Percentiles rank a stretch among this genome's conserved stretches.
Evolutionary conservation across 1,140 invertebrate genomes (phyloP).

Genomic region (Euwallacea similis): DNA sequence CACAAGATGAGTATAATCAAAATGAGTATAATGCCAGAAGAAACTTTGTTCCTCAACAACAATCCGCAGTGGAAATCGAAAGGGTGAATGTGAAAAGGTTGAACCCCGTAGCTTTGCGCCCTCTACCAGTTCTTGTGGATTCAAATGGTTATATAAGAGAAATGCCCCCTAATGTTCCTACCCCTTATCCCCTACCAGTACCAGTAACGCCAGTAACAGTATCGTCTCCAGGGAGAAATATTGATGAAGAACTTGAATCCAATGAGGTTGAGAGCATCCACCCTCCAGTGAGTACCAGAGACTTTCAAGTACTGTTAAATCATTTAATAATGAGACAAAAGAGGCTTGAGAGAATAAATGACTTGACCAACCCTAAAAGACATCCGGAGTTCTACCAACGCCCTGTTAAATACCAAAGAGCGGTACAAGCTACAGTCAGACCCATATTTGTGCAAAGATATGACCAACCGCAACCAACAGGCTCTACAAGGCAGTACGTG

Average conservation of each 20-base stretch:
- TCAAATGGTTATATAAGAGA: constrained; percentile 49
- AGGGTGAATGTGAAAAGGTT: constrained; percentile 47
- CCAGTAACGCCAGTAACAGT: constrained; percentile 8
- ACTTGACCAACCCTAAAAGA: constrained; percentile 38
- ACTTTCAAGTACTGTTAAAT: constrained; percentile 61
- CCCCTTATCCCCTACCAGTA: constrained; percentile 48
- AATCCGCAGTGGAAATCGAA: constrained; percentile 36
- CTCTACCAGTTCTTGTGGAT: constrained; percentile 51
- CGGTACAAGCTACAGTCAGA: not conserved
- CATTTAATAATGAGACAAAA: constrained; percentile 60
- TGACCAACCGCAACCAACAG: constrained; percentile 15
- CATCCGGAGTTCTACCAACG: constrained; percentile 35
- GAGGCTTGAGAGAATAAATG: constrained; percentile 56
- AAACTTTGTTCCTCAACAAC: constrained; percentile 39
- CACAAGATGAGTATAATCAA: constrained; percentile 39
- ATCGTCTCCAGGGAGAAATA: not conserved
- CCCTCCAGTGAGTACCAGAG: constrained; percentile 61
- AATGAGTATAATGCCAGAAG: constrained; percentile 37
- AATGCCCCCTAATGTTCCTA: constrained; percentile 45
- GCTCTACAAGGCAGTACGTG: constrained; percentile 25
- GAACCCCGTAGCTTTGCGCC: constrained; percentile 40
- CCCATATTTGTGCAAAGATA: not conserved
- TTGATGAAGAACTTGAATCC: constrained; percentile 35
- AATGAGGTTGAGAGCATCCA: constrained; percentile 49
- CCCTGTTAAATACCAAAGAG: constrained; percentile 37